Evolutionary conservation across 2,888 invertebrate genomes (phyloP).

Genomic region (Nemotelus pantherinus): DNA sequence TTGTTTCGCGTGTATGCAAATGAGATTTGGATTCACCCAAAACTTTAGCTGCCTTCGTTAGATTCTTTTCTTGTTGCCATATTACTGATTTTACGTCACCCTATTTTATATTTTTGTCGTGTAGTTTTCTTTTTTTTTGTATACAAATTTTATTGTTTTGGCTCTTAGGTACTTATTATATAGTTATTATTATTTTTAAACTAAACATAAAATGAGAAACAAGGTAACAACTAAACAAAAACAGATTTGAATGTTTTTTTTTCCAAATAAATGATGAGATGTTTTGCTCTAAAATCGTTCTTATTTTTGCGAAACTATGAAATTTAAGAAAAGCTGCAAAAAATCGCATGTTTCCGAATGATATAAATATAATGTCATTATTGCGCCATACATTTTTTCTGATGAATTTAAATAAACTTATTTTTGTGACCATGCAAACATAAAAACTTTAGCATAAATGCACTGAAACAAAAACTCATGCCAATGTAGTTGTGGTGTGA

Average conservation of each 20-base stretch:
- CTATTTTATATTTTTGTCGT: constrained; percentile 54
- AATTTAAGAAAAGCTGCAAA: too few species aligned
- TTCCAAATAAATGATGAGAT: too few species aligned
- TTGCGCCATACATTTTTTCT: too few species aligned
- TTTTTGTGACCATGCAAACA: too few species aligned
- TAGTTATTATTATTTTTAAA: background rate
- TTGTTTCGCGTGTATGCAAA: constrained; percentile 65
- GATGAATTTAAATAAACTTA: too few species aligned
- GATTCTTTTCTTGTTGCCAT: constrained; percentile 67
- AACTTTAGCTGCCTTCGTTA: constrained; percentile 68
- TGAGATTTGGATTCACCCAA: constrained; percentile 67
- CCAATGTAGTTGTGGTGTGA: too few species aligned
- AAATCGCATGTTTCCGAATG: too few species aligned
- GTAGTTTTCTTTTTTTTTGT: constrained; percentile 37
- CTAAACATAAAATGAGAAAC: background rate
- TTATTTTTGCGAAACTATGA: too few species aligned
- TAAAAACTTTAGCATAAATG: too few species aligned
- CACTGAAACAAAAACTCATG: too few species aligned
- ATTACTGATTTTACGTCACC: constrained; percentile 65
- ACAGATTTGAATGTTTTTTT: background rate
- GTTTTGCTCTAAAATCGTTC: too few species aligned
- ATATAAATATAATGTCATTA: too few species aligned
- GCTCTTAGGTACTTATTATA: background rate
- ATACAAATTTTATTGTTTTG: background rate
- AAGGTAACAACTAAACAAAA: background rate